These are phyloP conservation scores for Erpetoichthys calabaricus DNA, from an alignment of 2,797 vertebrate species.

Conservation along the genomic window DNA sequence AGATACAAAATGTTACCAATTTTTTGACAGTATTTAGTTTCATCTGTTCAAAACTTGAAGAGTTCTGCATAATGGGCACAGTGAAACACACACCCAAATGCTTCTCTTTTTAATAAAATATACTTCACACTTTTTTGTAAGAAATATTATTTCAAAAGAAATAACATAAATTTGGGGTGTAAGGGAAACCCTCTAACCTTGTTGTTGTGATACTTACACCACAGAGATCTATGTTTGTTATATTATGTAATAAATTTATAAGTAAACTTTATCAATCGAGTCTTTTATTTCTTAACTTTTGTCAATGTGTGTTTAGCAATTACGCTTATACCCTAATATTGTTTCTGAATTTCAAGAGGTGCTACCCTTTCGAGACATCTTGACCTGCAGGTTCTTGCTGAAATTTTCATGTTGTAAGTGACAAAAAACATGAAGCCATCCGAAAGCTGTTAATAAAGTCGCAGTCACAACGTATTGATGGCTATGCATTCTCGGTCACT, in stretches of 20 bases:
- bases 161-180: slow-evolving; percentile 24
- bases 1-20: too few species aligned
- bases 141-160: slow-evolving; percentile 14
- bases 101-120: slow-evolving; percentile 3
- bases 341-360: too few species aligned
- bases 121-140: slow-evolving; percentile 10
- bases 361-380: too few species aligned
- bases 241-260: slow-evolving; percentile 71
- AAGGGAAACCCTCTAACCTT: slow-evolving; percentile 53
- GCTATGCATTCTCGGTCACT: too few species aligned
- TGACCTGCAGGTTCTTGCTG: too few species aligned
- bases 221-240: slow-evolving; percentile 92
- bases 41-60: not conserved
- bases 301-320: too few species aligned
- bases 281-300: too few species aligned
- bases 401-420: too few species aligned
- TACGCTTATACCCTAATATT: too few species aligned
- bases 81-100: not conserved
- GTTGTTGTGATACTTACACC: slow-evolving; percentile 66
- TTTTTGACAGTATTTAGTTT: not conserved
- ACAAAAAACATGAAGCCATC: too few species aligned
- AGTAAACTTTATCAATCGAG: slow-evolving; percentile 36
- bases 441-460: too few species aligned
- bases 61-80: not conserved
- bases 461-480: too few species aligned